Evolutionary conservation across 2,888 invertebrate species (phyloP).

Genomic region (Elysia crispata): DNA sequence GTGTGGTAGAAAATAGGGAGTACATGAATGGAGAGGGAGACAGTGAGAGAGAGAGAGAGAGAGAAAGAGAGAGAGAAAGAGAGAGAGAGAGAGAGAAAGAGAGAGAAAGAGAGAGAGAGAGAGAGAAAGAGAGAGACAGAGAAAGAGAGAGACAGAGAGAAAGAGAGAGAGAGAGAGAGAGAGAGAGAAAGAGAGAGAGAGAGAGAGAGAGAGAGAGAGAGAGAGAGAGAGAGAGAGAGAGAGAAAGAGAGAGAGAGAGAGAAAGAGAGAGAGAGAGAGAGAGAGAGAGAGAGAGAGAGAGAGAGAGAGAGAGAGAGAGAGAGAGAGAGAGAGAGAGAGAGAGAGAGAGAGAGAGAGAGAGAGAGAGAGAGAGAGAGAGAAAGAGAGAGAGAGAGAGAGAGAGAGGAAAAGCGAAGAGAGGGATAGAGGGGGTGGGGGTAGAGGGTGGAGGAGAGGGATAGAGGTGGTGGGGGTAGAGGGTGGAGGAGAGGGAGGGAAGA

Average conservation of each 20-base stretch:
- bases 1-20: neutral
- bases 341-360: too few relatives aligned
- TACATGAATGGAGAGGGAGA: neutral
- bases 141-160: constrained; percentile 3
- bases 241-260: constrained; percentile 14
- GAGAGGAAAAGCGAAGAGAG: too few relatives aligned
- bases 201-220: too few relatives aligned
- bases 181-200: too few relatives aligned
- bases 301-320: too few relatives aligned
- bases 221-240: neutral
- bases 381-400: too few relatives aligned
- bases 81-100: neutral
- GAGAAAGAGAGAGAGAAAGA: constrained; percentile 12
- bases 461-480: too few relatives aligned
- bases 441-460: too few relatives aligned
- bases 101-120: neutral
- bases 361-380: too few relatives aligned
- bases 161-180: neutral
- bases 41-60: constrained; percentile 28
- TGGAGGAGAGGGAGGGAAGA: too few relatives aligned
- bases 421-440: too few relatives aligned
- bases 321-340: too few relatives aligned
- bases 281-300: neutral
- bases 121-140: neutral
- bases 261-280: constrained; percentile 14